Conservation (phyloP, 2,888 invertebrate genomes). For the Hyalella azteca region DNA sequence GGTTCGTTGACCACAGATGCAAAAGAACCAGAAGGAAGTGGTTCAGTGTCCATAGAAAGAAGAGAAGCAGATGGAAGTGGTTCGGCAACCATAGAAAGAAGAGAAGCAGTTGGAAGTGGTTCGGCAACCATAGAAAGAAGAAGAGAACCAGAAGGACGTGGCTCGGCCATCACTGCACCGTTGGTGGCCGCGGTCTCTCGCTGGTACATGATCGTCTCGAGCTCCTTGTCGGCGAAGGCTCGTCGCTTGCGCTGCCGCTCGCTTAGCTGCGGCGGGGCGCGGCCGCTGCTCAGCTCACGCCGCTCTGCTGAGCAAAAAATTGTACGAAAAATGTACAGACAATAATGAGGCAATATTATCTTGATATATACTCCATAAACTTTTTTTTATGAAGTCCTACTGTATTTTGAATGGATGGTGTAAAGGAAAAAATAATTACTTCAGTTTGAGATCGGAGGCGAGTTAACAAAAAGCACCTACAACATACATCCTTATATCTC, state of each 20-base stretch:
- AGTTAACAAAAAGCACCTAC: too few species aligned
- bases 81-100: neutral
- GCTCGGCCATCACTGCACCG: too few species aligned
- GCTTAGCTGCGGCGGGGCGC: conserved; percentile 63
- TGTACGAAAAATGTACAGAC: too few species aligned
- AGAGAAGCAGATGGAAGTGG: neutral
- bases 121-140: neutral
- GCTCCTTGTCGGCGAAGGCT: conserved; percentile 65
- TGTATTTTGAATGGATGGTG: too few species aligned
- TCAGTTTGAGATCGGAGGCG: too few species aligned
- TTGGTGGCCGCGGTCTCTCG: conserved; percentile 59
- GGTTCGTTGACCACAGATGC: too few species aligned
- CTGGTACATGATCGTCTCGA: conserved; percentile 63
- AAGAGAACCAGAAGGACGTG: neutral
- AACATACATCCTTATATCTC: too few species aligned
- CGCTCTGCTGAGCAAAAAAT: conserved; percentile 35
- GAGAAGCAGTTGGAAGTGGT: neutral
- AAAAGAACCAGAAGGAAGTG: too few species aligned
- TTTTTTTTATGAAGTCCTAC: too few species aligned
- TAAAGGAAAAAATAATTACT: too few species aligned
- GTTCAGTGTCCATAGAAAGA: neutral
- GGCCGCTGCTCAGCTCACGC: conserved; percentile 44
- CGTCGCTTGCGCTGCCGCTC: conserved; percentile 69
- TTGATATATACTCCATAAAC: too few species aligned
- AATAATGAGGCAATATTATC: too few species aligned